Conservation (phyloP, 2,888 invertebrate genomes). For the Abrostola tripartita region DNA sequence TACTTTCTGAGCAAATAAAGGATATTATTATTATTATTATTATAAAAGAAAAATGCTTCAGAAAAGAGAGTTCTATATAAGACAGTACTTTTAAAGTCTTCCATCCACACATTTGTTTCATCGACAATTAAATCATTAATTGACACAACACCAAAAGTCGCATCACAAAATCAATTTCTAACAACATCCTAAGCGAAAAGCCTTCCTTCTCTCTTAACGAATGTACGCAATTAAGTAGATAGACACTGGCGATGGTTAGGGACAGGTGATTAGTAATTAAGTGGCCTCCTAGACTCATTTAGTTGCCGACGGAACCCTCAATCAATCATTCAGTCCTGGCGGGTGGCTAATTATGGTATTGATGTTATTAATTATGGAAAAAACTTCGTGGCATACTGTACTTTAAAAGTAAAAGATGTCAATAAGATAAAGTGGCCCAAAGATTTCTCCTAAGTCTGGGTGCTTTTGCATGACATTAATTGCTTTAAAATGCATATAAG, state of each 20-base stretch:
- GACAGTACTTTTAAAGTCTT: no score
- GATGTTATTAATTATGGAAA: conserved; percentile 26
- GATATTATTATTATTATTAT: no score
- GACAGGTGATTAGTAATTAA: conserved; percentile 53
- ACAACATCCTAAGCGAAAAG: not conserved
- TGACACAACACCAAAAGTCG: not conserved
- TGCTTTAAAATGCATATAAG: no score
- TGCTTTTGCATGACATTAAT: no score
- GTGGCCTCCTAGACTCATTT: conserved; percentile 26
- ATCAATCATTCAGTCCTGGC: conserved; percentile 47
- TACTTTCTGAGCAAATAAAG: no score
- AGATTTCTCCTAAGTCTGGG: no score
- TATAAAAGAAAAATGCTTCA: no score
- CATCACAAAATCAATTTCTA: not conserved
- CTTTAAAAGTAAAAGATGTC: not conserved
- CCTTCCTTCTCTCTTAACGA: not conserved
- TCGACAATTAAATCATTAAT: no score
- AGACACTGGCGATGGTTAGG: conserved; percentile 29
- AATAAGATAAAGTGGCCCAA: no score
- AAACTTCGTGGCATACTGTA: not conserved
- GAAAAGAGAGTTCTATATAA: no score
- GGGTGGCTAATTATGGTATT: conserved; percentile 18
- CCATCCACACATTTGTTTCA: no score
- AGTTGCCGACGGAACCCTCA: conserved; percentile 25
- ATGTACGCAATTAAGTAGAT: conserved; percentile 22